A percentile compares a stretch with the other conserved stretches of the same genome.
phyloP scores from a whole-genome alignment of 2,113 vertebrate species.

The Enhydra lutris region DNA sequence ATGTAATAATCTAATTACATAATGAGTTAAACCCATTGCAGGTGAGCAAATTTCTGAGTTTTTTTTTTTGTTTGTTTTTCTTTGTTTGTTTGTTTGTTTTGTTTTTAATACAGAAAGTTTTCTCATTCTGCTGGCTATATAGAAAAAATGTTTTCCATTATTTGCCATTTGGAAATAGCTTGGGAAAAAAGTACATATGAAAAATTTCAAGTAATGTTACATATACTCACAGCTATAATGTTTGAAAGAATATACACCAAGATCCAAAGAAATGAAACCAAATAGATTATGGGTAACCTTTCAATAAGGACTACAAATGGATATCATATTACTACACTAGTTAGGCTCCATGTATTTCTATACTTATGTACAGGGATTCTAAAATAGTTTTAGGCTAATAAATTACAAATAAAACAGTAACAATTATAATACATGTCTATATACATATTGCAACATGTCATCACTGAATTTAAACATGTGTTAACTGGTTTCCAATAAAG shows the following conservation, averaged over 20 bases:
- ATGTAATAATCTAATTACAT: neutral
- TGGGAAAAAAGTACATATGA: neutral
- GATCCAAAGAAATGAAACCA: neutral
- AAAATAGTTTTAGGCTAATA: conserved; percentile 12
- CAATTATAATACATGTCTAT: neutral
- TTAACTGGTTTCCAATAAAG: neutral
- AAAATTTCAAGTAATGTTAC: neutral
- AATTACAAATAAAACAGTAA: neutral
- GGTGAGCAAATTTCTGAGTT: neutral
- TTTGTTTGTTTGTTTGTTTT: neutral
- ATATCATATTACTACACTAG: neutral
- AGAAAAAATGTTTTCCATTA: neutral
- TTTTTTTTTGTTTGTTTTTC: too few species aligned
- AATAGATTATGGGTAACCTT: neutral
- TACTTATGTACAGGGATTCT: neutral
- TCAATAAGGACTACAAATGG: neutral
- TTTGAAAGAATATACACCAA: neutral
- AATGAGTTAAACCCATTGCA: neutral
- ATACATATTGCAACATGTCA: neutral
- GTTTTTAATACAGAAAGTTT: neutral
- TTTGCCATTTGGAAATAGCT: neutral
- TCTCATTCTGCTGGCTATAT: neutral
- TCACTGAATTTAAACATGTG: neutral
- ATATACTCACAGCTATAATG: neutral
- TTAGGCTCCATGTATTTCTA: neutral